phyloP scores from a whole-genome alignment of 2,113 vertebrate genomes.

The Malurus alboscapulatus region DNA sequence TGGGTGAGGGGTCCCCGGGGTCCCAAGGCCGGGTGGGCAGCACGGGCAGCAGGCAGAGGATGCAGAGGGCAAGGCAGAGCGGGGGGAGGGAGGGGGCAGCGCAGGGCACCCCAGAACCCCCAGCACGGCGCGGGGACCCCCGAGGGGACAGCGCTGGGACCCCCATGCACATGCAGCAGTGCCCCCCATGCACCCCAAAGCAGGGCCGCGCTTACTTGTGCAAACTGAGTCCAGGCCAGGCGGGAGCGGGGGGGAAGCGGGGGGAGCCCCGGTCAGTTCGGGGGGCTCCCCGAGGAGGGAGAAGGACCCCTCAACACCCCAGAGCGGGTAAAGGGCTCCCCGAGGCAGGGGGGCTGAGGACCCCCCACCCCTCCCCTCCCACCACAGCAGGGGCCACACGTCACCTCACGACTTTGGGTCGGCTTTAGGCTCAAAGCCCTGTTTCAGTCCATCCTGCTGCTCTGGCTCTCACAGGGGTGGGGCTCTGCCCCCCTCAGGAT shows the following conservation, averaged over 20 bases:
- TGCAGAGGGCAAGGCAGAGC: not conserved
- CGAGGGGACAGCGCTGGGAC: not conserved
- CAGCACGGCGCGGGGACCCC: not conserved
- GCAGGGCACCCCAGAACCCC: not conserved
- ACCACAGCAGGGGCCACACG: rapidly evolving
- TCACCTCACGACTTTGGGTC: not conserved
- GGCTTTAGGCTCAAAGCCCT: not conserved
- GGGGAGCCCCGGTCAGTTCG: not conserved
- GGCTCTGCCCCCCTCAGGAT: not conserved
- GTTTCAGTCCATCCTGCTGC: not conserved
- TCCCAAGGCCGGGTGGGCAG: not conserved
- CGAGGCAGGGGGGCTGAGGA: not conserved
- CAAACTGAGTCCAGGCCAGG: conserved; percentile 24
- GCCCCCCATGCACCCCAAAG: not conserved
- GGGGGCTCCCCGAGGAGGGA: not conserved
- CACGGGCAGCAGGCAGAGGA: not conserved
- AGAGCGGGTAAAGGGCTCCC: not conserved
- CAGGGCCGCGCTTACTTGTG: not conserved
- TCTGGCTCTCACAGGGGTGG: not conserved
- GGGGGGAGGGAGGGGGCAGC: not conserved
- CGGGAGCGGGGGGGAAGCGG: not conserved
- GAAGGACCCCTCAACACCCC: not conserved
- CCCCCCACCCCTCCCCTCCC: not conserved
- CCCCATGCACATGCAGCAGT: conserved; percentile 10
- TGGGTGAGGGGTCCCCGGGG: not conserved